Conservation (phyloP, 1,140 invertebrate genomes). For the Philotrypesis tridentata region DNA sequence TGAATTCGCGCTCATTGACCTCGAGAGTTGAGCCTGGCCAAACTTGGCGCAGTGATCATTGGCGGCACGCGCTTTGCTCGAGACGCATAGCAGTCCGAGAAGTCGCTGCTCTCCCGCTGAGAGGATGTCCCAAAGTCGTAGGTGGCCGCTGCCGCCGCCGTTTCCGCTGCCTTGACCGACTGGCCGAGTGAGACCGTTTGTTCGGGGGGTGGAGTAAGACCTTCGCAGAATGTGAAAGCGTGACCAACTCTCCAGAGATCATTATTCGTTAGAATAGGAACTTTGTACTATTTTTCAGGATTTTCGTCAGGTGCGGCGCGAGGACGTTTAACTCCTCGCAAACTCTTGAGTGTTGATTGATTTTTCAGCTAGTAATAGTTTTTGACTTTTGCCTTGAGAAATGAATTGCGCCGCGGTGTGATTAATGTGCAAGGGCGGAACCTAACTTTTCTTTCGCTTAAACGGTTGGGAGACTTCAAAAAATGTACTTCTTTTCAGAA, state of each 20-base stretch:
- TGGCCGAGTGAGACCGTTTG: constrained; percentile 16
- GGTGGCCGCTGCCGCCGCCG: not conserved
- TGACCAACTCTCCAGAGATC: constrained; percentile 33
- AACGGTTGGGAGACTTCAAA: too few relatives aligned
- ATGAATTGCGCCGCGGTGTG: too few relatives aligned
- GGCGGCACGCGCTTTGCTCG: not conserved
- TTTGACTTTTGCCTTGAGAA: too few relatives aligned
- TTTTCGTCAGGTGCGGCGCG: not conserved
- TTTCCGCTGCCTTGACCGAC: constrained; percentile 17
- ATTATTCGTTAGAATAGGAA: not conserved
- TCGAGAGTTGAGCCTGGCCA: not conserved
- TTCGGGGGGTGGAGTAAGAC: not conserved
- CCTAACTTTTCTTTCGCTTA: too few relatives aligned
- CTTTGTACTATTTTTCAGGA: too few relatives aligned
- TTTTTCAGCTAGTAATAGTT: too few relatives aligned
- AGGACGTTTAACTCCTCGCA: not conserved
- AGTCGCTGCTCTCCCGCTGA: not conserved
- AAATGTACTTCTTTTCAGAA: too few relatives aligned
- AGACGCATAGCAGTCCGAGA: constrained; percentile 1
- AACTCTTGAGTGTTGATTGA: too few relatives aligned
- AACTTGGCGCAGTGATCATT: not conserved
- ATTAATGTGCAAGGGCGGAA: too few relatives aligned
- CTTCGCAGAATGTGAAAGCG: constrained; percentile 20
- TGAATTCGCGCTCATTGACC: constrained; percentile 15
- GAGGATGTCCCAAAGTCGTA: not conserved